These are phyloP conservation scores for Episyrphus balteatus DNA, from an alignment of 1,140 invertebrate species.

Conservation along the genomic window DNA sequence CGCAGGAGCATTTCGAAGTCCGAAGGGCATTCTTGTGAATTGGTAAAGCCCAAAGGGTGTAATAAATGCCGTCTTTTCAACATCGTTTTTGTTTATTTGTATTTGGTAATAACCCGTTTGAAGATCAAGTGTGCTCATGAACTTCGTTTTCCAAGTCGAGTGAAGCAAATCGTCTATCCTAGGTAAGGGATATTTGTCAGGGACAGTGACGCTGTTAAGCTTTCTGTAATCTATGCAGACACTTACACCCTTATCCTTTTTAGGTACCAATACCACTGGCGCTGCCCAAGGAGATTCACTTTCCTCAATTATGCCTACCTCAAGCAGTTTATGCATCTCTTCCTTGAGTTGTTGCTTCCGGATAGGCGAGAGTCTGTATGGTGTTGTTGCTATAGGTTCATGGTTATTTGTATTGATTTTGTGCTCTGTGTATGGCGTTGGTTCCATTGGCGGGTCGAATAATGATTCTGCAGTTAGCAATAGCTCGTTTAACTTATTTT, in stretches of 20 bases:
- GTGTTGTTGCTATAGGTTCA: constrained; percentile 13
- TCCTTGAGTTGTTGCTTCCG: constrained; percentile 8
- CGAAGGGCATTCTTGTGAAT: no score
- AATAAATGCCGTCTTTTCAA: constrained; percentile 8
- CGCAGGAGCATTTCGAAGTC: constrained; percentile 3
- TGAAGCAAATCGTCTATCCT: constrained; percentile 37
- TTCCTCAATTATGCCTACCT: constrained; percentile 25
- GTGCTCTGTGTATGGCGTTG: not conserved
- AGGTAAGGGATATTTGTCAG: constrained; percentile 36
- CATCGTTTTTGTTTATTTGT: constrained; percentile 14
- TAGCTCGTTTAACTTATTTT: no score
- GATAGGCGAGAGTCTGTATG: constrained; percentile 17
- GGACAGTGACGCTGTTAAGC: constrained; percentile 25
- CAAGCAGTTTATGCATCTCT: constrained; percentile 19
- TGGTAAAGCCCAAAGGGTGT: constrained; percentile 1
- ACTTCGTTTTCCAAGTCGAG: constrained; percentile 13
- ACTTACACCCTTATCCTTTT: constrained; percentile 7
- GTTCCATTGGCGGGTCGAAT: not conserved
- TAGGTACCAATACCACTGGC: constrained; percentile 25
- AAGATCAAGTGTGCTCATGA: constrained; percentile 33
- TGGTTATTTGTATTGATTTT: constrained; percentile 7
- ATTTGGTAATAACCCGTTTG: constrained; percentile 21
- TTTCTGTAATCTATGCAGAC: constrained; percentile 17
- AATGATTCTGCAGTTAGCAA: no score
- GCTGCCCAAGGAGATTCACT: constrained; percentile 29